These are phyloP conservation scores for Schizothorax lantsangensis DNA, from an alignment of 2,797 vertebrate species.

Conservation along the genomic window DNA sequence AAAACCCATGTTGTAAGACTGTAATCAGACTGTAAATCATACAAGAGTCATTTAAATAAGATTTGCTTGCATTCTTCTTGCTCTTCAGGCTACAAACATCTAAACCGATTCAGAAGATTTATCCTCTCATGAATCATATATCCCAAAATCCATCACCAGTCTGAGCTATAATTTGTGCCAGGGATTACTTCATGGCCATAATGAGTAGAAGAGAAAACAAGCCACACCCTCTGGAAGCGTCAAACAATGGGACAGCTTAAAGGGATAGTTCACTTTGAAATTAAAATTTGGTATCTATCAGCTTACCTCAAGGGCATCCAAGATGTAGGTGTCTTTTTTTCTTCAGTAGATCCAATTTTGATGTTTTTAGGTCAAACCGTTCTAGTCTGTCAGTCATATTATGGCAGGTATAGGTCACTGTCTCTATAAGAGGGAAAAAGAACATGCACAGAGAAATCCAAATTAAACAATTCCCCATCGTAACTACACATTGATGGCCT, in stretches of 20 bases:
- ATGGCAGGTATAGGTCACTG: no score
- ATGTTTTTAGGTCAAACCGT: no score
- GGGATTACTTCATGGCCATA: slow-evolving; percentile 3
- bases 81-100: not conserved
- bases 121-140: slow-evolving; percentile 2
- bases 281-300: no score
- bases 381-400: no score
- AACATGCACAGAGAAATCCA: no score
- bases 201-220: not conserved
- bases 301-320: no score
- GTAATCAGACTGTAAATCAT: not conserved
- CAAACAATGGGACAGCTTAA: slow-evolving; percentile 1
- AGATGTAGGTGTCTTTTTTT: no score
- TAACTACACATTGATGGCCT: no score
- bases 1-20: not conserved
- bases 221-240: not conserved
- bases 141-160: not conserved
- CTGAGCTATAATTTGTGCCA: not conserved
- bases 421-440: no score
- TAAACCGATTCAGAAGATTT: not conserved
- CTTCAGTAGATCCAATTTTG: no score
- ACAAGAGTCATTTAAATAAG: not conserved
- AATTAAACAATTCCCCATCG: no score
- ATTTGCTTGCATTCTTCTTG: not conserved
- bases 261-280: no score